These are phyloP conservation scores for Cettia cetti DNA, from an alignment of 2,113 vertebrate species.

Conservation along the genomic window DNA sequence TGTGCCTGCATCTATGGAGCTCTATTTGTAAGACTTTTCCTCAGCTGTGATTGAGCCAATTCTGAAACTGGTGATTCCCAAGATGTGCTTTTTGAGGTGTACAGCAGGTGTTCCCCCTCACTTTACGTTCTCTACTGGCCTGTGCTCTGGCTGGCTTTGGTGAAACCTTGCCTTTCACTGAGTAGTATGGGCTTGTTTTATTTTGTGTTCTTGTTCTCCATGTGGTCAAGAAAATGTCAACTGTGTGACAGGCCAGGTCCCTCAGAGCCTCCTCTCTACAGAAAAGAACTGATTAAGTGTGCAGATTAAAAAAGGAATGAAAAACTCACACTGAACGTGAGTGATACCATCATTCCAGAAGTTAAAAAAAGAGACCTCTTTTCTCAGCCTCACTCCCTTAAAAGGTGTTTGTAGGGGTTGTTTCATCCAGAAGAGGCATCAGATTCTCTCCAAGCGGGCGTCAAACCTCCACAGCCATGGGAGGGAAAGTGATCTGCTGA, in stretches of 20 bases:
- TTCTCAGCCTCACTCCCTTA: neutral
- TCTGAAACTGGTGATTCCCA: neutral
- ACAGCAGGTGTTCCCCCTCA: neutral
- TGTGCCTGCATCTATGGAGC: neutral
- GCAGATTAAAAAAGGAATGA: neutral
- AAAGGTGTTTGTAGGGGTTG: neutral
- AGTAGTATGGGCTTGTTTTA: neutral
- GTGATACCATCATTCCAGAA: neutral
- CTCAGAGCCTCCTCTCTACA: neutral
- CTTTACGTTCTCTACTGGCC: neutral
- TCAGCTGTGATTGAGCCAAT: neutral
- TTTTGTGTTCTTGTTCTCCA: neutral
- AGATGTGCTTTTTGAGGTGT: neutral
- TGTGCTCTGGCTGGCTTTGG: neutral
- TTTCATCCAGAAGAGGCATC: neutral
- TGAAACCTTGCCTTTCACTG: neutral
- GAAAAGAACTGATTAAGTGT: neutral
- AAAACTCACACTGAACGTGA: neutral
- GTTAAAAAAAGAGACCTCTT: neutral
- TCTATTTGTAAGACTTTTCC: neutral
- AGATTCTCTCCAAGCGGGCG: fast-evolving
- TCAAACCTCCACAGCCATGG: neutral
- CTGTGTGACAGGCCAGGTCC: neutral
- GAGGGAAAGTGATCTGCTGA: neutral
- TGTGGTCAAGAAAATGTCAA: neutral